These are phyloP conservation scores for Coremacera marginata DNA, from an alignment of 2,888 invertebrate species.

Conservation along the genomic window DNA sequence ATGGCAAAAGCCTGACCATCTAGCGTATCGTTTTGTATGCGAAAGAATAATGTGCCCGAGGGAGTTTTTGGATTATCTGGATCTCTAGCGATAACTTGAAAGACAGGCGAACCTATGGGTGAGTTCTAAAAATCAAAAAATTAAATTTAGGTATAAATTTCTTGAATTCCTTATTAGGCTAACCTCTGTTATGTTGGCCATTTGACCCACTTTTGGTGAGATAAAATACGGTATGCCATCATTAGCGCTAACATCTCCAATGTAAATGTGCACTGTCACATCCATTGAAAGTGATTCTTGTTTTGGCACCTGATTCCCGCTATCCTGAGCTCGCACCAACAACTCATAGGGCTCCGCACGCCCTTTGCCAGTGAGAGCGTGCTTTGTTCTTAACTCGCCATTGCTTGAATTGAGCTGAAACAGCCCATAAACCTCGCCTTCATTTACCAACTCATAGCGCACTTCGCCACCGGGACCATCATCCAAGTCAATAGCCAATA, in stretches of 20 bases:
- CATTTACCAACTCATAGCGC: slow-evolving; percentile 80
- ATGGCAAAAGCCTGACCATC: slow-evolving; percentile 76
- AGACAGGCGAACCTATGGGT: slow-evolving; percentile 79
- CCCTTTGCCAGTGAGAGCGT: slow-evolving; percentile 80
- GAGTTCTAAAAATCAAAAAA: slow-evolving; percentile 73
- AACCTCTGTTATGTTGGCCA: slow-evolving; percentile 79
- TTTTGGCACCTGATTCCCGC: slow-evolving; percentile 72
- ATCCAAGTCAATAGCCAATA: slow-evolving; percentile 82
- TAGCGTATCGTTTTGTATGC: slow-evolving; percentile 78
- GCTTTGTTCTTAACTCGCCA: slow-evolving; percentile 78
- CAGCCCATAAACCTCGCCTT: slow-evolving; percentile 79
- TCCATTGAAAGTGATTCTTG: slow-evolving; percentile 73
- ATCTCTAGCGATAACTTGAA: slow-evolving; percentile 82
- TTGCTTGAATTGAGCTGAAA: slow-evolving; percentile 77
- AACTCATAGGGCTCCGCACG: slow-evolving; percentile 80
- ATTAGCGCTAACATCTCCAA: slow-evolving; percentile 85
- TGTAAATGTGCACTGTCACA: slow-evolving; percentile 75
- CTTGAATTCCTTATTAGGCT: slow-evolving; percentile 15
- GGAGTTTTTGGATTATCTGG: slow-evolving; percentile 83
- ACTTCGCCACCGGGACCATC: slow-evolving; percentile 79
- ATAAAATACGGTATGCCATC: slow-evolving; percentile 84
- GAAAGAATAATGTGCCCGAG: slow-evolving; percentile 79
- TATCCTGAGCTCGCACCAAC: slow-evolving; percentile 78
- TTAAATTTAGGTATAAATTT: too few relatives aligned
- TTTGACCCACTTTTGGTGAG: slow-evolving; percentile 77